Evolutionary conservation across 2,113 vertebrate species (phyloP), one percentile per base, ranked within the genome.

Genomic region (Atractosteus spatula): DNA sequence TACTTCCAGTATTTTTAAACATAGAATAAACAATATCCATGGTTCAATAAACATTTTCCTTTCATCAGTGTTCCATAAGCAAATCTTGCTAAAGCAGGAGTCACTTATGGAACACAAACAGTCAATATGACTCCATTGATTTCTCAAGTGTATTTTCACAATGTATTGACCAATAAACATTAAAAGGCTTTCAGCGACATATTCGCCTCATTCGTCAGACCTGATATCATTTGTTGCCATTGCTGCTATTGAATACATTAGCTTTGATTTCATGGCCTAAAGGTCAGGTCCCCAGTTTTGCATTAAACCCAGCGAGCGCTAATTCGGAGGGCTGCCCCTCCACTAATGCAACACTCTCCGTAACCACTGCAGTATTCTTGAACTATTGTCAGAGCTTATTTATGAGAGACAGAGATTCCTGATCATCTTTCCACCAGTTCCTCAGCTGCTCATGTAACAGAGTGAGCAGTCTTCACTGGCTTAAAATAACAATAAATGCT

Each of bases 91-190:
- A 54, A 70, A 62, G 41, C 61, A 74, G 67, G 14, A 75, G 74
- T 75, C 74, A 71, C 63, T 75, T 75, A 75, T 66, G 63, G 54
- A 41, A 44, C 62, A 71, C 71, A 71, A 75, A 75, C 74, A 75
- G 69, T 75, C 74, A 75, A 75, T 75, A 75, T 59, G 55, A 57
- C 56, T 55, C 41, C 69, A 75, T 75, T 75, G 74, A 75, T 75
- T 71, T 75, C 69, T 75, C 69, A 66, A 75, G 63, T 75, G 74
- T 71, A 75, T 69, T 59, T 75, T 70, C 69, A 71, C 62, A 44
- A 66, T 62, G 73, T 74, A 71, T 75, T 61, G 74, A 75, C 69
- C 71, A 71, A 71, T 71, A 75, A 75, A 69, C 74, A 66, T 75
- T 75, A 75, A 75, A 71, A 66, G 74, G 68, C 69, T 75, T 75